Evolutionary conservation across 2,113 vertebrate genomes (phyloP).

Genomic region (Brachyistius frenatus): DNA sequence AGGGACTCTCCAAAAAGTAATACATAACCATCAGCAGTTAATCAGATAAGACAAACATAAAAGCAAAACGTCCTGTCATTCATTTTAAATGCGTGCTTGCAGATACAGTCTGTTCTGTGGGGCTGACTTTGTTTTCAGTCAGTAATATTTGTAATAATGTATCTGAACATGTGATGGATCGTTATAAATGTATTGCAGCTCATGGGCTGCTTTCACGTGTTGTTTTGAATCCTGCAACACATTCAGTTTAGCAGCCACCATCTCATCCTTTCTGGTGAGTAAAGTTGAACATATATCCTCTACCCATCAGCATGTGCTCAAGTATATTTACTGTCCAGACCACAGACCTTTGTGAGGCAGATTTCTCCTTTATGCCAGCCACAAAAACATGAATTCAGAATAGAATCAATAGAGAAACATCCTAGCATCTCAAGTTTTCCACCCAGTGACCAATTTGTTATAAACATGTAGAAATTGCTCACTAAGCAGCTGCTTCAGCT

Average conservation of each 20-base stretch:
- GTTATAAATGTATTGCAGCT: not conserved
- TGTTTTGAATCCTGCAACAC: not conserved
- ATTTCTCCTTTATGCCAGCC: not conserved
- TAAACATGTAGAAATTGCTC: constrained; percentile 11
- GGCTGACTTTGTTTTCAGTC: not conserved
- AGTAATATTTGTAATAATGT: not conserved
- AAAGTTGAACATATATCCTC: not conserved
- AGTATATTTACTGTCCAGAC: not conserved
- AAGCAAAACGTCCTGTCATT: not conserved
- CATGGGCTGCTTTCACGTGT: not conserved
- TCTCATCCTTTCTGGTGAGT: constrained; percentile 6
- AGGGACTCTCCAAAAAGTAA: not conserved
- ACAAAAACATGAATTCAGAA: constrained; percentile 9
- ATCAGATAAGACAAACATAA: not conserved
- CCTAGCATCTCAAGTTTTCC: constrained; percentile 9
- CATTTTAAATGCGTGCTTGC: not conserved
- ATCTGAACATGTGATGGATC: not conserved
- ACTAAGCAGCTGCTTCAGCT: constrained; percentile 3
- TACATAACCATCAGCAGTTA: not conserved
- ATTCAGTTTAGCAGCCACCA: not conserved
- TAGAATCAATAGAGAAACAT: not conserved
- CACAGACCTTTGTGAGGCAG: not conserved
- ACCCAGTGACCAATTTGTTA: constrained; percentile 21
- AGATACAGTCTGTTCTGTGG: not conserved
- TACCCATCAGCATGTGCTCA: not conserved